Evolutionary conservation across 2,797 vertebrate species (phyloP), one percentile per base, ranked within the genome.

Genomic region (Sternarchorhynchus goeldii): DNA sequence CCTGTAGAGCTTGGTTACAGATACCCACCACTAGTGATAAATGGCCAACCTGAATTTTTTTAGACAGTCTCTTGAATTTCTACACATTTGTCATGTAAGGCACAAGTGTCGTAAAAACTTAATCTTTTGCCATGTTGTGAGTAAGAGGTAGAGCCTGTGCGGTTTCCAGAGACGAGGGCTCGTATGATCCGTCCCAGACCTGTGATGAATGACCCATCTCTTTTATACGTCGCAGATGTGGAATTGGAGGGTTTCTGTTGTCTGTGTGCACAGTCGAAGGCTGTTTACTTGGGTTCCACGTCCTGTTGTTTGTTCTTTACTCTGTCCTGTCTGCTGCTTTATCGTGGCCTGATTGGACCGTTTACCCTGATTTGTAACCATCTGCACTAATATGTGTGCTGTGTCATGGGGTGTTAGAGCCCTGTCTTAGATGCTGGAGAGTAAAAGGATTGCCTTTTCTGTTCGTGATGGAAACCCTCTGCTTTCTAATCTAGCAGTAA

Each of bases 301-400:
- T 81, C 74, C 79, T 74, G 80, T 63, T 85, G 73, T 83, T 84
- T 84, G 79, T 80, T 83, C 79, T 72, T 18, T 21, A 60, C 74
- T 53, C 60, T 66, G 39, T 76, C 56, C 75, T 75, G 79, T 75
- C 77, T 69, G 31, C 76, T 85, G 80, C 77, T 81, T 69, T 72
- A 39, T 57, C 63, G 78, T 67, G 81, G 39, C 79, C 76, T 84
- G 84, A 83, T 83, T 77, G 73, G 73, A 78, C 81, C 81, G 78
- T 83, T 25, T 84, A 81, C 84, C 76, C 81, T 84, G 76, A 80
- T 82, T 78, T 71, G 78, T 76, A 80, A 72, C 76, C 78, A 81
- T 41, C 62, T 78, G 71, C 32, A 18, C n/a, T 10, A 68, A 56
- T 63, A 31, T 50, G 58, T 74, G 59, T 64, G 73, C 4, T 63